Evolutionary conservation across 2,113 vertebrate genomes (phyloP).

Genomic region (Phylloscopus trochilus): DNA sequence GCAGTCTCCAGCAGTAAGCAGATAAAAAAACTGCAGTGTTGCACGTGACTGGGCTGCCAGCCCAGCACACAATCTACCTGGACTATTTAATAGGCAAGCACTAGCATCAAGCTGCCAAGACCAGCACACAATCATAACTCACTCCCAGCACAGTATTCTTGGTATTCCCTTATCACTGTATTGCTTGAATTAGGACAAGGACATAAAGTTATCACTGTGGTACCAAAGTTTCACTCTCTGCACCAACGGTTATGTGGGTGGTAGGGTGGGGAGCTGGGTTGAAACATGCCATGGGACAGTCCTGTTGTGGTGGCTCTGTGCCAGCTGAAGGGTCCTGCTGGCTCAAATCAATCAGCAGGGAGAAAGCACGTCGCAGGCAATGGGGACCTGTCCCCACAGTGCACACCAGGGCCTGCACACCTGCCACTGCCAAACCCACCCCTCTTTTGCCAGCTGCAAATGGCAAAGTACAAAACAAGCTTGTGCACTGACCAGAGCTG

Average conservation of each 20-base stretch:
- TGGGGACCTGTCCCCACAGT: neutral
- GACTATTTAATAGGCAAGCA: neutral
- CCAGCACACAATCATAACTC: rapidly evolving
- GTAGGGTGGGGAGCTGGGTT: neutral
- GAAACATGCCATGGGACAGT: neutral
- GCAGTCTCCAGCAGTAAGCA: neutral
- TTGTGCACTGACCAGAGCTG: neutral
- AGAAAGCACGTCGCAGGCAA: rapidly evolving
- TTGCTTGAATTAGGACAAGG: neutral
- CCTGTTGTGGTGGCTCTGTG: neutral
- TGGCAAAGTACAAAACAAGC: neutral
- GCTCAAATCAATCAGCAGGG: rapidly evolving
- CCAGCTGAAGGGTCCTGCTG: neutral
- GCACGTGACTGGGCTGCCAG: neutral
- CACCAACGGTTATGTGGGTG: neutral
- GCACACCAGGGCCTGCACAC: neutral
- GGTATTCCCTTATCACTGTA: neutral
- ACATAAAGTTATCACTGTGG: neutral
- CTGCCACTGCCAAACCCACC: neutral
- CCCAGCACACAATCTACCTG: neutral
- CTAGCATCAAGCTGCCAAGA: neutral
- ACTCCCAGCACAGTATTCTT: rapidly evolving
- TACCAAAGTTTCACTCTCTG: neutral
- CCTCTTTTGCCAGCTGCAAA: neutral
- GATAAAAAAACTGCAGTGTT: neutral